Conservation (phyloP, 1,140 invertebrate species). For the Drosophila nigromelanica region DNA sequence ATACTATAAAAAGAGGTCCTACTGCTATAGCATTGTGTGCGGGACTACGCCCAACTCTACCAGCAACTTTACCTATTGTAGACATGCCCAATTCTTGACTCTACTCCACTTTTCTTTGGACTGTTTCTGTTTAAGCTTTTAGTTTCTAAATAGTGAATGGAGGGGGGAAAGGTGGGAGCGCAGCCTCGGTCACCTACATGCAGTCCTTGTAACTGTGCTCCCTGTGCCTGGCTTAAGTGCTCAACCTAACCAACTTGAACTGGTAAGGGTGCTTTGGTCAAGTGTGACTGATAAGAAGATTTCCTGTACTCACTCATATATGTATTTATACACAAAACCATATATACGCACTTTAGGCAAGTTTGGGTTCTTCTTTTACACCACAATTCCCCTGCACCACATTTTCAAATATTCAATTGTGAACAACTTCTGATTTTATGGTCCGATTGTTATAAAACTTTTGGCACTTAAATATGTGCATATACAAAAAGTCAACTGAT, state of each 20-base stretch:
- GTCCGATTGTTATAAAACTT: no score
- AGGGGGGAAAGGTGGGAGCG: not conserved
- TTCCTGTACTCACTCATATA: not conserved
- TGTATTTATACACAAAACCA: no score
- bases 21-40: not conserved
- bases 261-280: not conserved
- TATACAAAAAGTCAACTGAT: no score
- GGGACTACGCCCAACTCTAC: not conserved
- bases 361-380: no score
- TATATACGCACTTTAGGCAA: no score
- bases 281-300: not conserved
- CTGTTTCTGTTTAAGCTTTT: not conserved
- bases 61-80: not conserved
- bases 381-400: no score
- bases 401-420: no score
- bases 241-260: conserved; percentile 16
- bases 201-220: not conserved
- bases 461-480: no score
- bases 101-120: not conserved
- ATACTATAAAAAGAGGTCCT: no score
- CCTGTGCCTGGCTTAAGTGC: conserved; percentile 17
- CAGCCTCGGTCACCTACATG: not conserved
- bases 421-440: no score
- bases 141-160: not conserved
- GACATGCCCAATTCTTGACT: not conserved